Percentiles rank a stretch among this genome's conserved stretches.
phyloP scores from a whole-genome alignment of 2,113 vertebrate species.

The Microcebus tavaratra region DNA sequence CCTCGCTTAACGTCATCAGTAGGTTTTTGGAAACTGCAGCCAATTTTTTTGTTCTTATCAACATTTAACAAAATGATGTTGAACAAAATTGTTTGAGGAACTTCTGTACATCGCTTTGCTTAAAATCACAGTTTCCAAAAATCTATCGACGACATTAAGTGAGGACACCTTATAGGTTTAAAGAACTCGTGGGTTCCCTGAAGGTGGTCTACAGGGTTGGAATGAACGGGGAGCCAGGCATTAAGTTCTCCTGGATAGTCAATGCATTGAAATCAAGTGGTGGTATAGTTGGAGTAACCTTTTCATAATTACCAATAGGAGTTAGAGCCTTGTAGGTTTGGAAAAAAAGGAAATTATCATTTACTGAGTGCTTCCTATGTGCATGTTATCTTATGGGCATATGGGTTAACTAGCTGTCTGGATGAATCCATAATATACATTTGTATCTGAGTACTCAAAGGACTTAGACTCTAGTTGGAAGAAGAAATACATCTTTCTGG shows the following conservation, averaged over 20 bases:
- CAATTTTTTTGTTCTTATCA: neutral
- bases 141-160: neutral
- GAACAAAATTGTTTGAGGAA: neutral
- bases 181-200: neutral
- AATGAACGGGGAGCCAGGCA: neutral
- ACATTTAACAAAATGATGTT: neutral
- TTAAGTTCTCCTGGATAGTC: constrained; percentile 22
- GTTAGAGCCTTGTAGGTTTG: neutral
- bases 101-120: neutral
- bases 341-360: neutral
- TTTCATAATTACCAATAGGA: neutral
- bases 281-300: neutral
- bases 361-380: neutral
- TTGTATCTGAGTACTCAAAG: constrained; percentile 24
- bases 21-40: neutral
- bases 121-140: neutral
- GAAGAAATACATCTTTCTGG: neutral
- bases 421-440: neutral
- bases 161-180: neutral
- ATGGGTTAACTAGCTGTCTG: neutral
- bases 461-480: neutral
- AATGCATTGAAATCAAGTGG: constrained; percentile 8
- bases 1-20: neutral
- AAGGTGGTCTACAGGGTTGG: neutral
- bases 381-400: neutral